phyloP scores from a whole-genome alignment of 2,797 vertebrate species.

The Jordanella pulchra region DNA sequence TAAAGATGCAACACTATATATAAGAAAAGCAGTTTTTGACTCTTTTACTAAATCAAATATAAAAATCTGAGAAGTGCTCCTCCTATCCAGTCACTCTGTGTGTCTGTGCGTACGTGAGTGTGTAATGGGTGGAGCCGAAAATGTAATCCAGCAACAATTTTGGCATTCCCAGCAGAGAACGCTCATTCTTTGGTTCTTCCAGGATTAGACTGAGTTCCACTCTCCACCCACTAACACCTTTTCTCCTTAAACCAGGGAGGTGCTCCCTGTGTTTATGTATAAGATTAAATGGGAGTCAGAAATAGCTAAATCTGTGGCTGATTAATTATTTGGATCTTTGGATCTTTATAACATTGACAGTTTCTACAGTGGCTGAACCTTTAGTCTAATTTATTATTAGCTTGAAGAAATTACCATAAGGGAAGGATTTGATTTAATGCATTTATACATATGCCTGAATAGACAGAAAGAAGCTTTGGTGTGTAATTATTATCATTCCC shows the following conservation, averaged over 20 bases:
- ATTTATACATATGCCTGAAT: not conserved
- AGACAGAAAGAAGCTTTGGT: not conserved
- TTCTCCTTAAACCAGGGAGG: not conserved
- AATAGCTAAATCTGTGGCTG: not conserved
- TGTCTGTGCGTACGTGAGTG: conserved; percentile 12
- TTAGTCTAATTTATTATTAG: not conserved
- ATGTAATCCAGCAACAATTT: conserved; percentile 61
- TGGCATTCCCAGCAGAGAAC: conserved; percentile 50
- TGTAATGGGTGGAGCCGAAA: conserved; percentile 23
- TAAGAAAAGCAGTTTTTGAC: no score
- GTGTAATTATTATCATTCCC: not conserved
- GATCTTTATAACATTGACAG: not conserved
- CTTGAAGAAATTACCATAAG: not conserved
- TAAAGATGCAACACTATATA: no score
- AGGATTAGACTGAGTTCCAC: not conserved
- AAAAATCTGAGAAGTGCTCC: not conserved
- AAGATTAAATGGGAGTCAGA: not conserved
- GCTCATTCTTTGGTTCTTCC: not conserved
- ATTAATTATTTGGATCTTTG: not conserved
- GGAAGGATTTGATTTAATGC: not conserved
- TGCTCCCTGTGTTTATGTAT: not conserved
- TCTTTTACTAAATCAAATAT: no score
- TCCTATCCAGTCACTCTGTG: not conserved
- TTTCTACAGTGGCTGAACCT: not conserved
- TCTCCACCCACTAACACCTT: no score